Evolutionary conservation across 1,140 invertebrate species (phyloP).

Genomic region (Drosophila parvula): DNA sequence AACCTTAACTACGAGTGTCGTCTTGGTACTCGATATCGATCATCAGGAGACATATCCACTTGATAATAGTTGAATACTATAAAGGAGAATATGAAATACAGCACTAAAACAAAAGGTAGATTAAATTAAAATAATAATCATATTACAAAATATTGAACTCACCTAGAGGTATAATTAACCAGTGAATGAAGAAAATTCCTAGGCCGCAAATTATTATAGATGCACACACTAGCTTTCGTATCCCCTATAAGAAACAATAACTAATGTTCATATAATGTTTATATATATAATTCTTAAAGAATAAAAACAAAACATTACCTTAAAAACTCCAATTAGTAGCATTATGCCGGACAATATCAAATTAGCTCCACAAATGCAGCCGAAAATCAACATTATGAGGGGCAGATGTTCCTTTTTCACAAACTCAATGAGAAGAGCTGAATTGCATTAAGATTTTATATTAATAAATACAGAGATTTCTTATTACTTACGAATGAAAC

Average conservation of each 20-base stretch:
- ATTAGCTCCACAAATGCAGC: not conserved
- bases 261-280: no score
- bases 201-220: conserved; percentile 13
- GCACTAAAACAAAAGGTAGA: not conserved
- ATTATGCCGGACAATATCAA: conserved; percentile 3
- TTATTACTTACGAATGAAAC: conserved; percentile 8
- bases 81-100: conserved; percentile 24
- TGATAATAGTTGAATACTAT: conserved; percentile 28
- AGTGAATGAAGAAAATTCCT: conserved; percentile 22
- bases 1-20: not conserved
- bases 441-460: not conserved
- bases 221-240: not conserved
- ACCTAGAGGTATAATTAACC: conserved; percentile 28
- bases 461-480: no score
- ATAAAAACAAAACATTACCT: not conserved
- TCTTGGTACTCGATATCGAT: conserved; percentile 16
- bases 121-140: not conserved
- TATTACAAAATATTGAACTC: not conserved
- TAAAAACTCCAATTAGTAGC: conserved; percentile 5
- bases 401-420: not conserved
- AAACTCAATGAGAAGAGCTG: conserved; percentile 1
- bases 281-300: not conserved
- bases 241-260: not conserved
- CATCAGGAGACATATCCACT: conserved; percentile 21
- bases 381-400: not conserved